A percentile compares a stretch with the other conserved stretches of the same genome.
phyloP scores from a whole-genome alignment of 2,113 vertebrate genomes.

The Acrocephalus arundinaceus region DNA sequence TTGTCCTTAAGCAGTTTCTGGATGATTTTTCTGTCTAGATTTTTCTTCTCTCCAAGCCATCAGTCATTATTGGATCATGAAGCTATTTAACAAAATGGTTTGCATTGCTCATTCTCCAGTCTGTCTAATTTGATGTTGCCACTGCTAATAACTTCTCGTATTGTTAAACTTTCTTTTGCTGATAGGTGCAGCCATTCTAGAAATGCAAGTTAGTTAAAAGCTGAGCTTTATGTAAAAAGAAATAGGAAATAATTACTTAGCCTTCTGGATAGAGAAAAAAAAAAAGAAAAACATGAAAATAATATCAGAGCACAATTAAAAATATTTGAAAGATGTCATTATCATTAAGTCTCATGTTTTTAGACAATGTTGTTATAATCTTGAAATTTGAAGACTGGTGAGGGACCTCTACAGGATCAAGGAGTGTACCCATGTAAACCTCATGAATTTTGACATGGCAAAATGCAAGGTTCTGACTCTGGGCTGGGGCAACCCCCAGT shows the following conservation, averaged over 20 bases:
- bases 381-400: background rate
- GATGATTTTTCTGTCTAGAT: background rate
- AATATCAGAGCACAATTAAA: background rate
- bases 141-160: background rate
- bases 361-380: background rate
- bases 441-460: background rate
- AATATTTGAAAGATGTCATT: background rate
- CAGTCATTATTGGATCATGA: background rate
- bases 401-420: background rate
- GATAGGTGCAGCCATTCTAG: background rate
- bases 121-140: background rate
- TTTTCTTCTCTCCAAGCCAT: background rate
- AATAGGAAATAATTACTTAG: background rate
- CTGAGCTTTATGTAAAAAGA: background rate
- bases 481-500: accelerated
- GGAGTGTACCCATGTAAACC: background rate
- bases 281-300: background rate
- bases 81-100: background rate
- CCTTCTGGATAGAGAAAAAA: background rate
- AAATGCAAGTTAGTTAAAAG: background rate
- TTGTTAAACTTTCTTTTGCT: background rate
- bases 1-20: background rate
- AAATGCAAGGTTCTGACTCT: background rate
- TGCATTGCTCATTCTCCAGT: background rate
- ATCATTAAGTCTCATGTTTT: background rate